phyloP scores from a whole-genome alignment of 2,888 invertebrate genomes.

The Creontiades dilutus region DNA sequence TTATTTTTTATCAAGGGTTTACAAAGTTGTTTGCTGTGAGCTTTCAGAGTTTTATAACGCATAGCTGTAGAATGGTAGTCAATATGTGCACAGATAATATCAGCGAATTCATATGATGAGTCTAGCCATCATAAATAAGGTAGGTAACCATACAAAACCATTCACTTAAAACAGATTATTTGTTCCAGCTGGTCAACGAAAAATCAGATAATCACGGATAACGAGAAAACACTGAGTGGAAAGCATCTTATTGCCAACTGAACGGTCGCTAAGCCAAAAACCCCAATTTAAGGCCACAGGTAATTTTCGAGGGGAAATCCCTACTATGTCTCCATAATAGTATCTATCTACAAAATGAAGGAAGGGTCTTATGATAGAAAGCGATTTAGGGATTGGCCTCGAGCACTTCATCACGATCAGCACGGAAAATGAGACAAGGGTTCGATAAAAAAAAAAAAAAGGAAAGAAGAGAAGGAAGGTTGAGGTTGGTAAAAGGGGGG shows the following conservation, averaged over 20 bases:
- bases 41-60: too few relatives aligned
- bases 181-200: background rate
- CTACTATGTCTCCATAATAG: constrained; percentile 15
- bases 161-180: too few relatives aligned
- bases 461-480: background rate
- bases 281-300: background rate
- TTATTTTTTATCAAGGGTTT: too few relatives aligned
- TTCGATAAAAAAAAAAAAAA: background rate
- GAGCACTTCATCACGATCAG: constrained; percentile 54
- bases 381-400: constrained; percentile 44
- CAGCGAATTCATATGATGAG: too few relatives aligned
- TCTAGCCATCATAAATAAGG: too few relatives aligned
- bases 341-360: background rate
- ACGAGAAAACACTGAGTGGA: background rate
- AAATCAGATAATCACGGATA: background rate
- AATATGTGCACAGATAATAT: too few relatives aligned
- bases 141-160: too few relatives aligned
- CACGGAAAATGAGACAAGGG: constrained; percentile 61
- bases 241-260: too few relatives aligned
- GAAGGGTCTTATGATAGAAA: constrained; percentile 9
- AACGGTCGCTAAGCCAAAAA: background rate
- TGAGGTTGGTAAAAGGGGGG: background rate
- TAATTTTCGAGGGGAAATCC: background rate
- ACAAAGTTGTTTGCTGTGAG: too few relatives aligned
- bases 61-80: too few relatives aligned